Conservation (phyloP, 2,888 invertebrate genomes). For the Bellardia pandia region DNA sequence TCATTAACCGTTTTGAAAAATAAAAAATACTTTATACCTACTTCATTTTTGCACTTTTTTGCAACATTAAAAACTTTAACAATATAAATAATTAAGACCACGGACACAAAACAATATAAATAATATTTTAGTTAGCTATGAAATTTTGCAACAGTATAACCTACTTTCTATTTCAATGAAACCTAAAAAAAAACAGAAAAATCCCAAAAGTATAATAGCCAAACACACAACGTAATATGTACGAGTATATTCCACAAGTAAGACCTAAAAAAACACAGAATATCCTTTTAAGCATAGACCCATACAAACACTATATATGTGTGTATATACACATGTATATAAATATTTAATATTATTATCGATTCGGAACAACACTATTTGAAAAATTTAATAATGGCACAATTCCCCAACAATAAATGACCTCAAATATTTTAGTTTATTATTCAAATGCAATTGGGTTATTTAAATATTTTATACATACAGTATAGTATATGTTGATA, state of each 20-base stretch:
- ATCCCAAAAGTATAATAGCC: constrained; percentile 2
- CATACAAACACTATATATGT: not conserved
- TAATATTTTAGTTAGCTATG: constrained; percentile 7
- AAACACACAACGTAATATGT: not conserved
- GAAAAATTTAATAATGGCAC: constrained; percentile 50
- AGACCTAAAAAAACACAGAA: not conserved
- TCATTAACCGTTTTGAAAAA: too few species aligned
- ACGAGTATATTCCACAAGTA: not conserved
- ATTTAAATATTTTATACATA: constrained; percentile 15
- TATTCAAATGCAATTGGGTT: constrained; percentile 53
- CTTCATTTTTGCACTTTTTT: not conserved
- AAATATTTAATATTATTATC: constrained; percentile 51
- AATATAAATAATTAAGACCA: not conserved
- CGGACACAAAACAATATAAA: not conserved
- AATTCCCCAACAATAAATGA: constrained; percentile 57
- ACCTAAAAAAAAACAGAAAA: not conserved
- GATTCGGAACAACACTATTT: constrained; percentile 45
- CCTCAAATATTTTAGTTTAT: constrained; percentile 64
- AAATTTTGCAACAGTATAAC: constrained; percentile 31
- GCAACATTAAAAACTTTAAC: not conserved
- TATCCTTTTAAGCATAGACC: not conserved
- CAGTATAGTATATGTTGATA: not conserved
- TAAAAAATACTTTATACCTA: too few species aligned
- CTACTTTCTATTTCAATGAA: constrained; percentile 34
- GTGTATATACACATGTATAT: not conserved